phyloP scores from a whole-genome alignment of 2,888 invertebrate genomes.

The Protophormia terraenovae region DNA sequence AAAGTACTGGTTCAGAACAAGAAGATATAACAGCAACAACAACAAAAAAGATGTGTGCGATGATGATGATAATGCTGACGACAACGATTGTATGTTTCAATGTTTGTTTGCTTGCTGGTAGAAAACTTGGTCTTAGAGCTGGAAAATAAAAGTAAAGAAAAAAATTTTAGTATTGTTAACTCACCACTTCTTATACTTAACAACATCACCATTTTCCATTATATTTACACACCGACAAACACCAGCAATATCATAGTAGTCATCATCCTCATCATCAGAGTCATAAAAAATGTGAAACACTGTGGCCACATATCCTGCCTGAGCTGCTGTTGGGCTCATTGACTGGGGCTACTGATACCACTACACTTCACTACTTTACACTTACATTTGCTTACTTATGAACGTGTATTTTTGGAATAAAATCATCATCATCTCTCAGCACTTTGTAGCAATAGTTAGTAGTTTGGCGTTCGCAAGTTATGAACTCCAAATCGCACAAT shows the following conservation, averaged over 20 bases:
- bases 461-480: constrained; percentile 43
- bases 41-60: constrained; percentile 56
- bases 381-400: constrained; percentile 61
- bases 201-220: constrained; percentile 19
- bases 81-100: constrained; percentile 23
- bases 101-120: constrained; percentile 45
- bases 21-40: background rate
- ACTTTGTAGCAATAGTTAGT: constrained; percentile 39
- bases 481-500: constrained; percentile 57
- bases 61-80: constrained; percentile 55
- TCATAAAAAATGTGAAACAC: constrained; percentile 57
- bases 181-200: constrained; percentile 60
- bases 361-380: too few species aligned
- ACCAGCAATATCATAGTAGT: background rate
- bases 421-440: constrained; percentile 17
- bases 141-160: constrained; percentile 1
- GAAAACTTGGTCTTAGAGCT: constrained; percentile 50
- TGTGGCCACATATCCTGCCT: constrained; percentile 62
- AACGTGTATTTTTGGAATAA: constrained; percentile 72
- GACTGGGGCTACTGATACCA: background rate
- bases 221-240: background rate
- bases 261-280: constrained; percentile 36
- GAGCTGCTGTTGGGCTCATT: constrained; percentile 7
- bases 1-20: too few species aligned
- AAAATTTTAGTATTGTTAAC: constrained; percentile 53